Evolutionary conservation across 1,140 invertebrate species (phyloP).

Genomic region (Wasmannia auropunctata): DNA sequence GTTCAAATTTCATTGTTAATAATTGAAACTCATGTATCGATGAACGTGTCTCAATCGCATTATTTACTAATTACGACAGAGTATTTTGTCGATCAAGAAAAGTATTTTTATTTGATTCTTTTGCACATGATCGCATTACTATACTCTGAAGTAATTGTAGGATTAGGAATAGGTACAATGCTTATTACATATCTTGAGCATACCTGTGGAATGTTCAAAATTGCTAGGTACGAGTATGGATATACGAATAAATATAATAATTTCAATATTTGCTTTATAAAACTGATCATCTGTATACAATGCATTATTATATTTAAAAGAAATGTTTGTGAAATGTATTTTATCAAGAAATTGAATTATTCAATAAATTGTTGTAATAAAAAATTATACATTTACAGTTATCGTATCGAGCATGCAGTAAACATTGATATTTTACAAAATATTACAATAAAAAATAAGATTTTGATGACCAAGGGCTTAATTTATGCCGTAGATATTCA

Average conservation of each 20-base stretch:
- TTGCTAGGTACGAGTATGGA: neutral
- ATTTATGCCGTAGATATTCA: slow-evolving; percentile 17
- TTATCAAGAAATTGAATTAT: neutral
- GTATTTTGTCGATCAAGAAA: slow-evolving; percentile 1
- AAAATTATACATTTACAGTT: neutral
- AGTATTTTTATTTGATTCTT: neutral
- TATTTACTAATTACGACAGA: neutral
- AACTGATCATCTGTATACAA: too few species aligned
- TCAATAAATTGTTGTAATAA: neutral
- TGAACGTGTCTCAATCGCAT: neutral
- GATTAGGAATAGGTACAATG: neutral
- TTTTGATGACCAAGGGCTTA: neutral
- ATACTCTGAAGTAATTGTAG: neutral
- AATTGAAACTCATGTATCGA: neutral
- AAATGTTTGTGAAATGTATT: too few species aligned
- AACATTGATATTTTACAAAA: neutral
- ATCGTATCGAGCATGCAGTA: neutral
- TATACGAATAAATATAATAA: too few species aligned
- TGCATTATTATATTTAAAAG: too few species aligned
- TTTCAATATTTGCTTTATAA: too few species aligned
- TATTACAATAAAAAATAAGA: neutral
- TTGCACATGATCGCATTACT: neutral
- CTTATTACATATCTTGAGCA: neutral
- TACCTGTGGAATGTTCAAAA: slow-evolving; percentile 1
- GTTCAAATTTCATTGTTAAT: neutral